Base-by-base conservation (phyloP, 2,113 vertebrate species). In the Chamaea fasciata region DNA sequence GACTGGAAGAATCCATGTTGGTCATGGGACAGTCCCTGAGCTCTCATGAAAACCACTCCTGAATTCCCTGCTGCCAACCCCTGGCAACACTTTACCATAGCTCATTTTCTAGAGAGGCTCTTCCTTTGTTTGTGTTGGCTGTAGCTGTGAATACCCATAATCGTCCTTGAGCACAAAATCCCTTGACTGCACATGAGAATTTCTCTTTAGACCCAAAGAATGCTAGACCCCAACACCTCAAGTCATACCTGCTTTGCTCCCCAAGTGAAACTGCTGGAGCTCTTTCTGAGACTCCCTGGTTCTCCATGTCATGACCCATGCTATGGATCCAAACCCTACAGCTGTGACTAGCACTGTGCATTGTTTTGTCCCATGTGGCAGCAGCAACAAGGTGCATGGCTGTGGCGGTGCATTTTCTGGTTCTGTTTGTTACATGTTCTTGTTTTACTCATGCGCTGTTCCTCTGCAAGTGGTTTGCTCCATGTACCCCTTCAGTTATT, bases 311-410 rank as follows among this genome's bases (percentile, higher is more conserved):
- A 35, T 22, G 28, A 52, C 13, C 20, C 2, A 1, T 15, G 19
- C 11, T 44, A 18, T 13, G 9, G 30, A 28, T 35, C 52, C 19
- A 67, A 62, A 31, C 3, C 21, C 70, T 53, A 7, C 19, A 78
- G 15, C n/a, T 52, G 27, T 2, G 1, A 46, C 23, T 47, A 30
- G 47, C 2, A 0, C 13, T 9, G 6, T 3, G 0, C 23, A 28
- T 10, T 71, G 4, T 44, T 87, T 68, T 68, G 37, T 60, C 15
- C 19, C 30, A 69, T 13, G 39, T 4, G 7, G 10, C 49, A 60
- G 26, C 44, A 92, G 50, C n/a, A 53, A 81, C 26, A 64, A 64
- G 26, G 33, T 55, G 17, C 2, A 4, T 46, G 10, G 37, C 37
- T 39, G 37, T 39, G 37, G 37, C 37, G 10, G 37, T 39, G 37